Conservation (phyloP, 2,797 vertebrate species). For the Nyctibius grandis region DNA sequence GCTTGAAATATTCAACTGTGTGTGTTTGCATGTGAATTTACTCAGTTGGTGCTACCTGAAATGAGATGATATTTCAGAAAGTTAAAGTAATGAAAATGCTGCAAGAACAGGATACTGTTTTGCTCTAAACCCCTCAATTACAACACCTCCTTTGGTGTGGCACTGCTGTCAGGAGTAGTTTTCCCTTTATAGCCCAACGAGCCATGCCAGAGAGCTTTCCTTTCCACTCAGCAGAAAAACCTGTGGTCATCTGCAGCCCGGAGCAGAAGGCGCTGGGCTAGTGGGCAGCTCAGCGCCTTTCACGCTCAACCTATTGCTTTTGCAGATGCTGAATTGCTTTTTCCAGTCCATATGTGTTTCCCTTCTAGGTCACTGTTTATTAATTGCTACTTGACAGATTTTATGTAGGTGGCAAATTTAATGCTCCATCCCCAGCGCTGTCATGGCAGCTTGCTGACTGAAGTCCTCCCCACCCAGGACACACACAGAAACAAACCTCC, state of each 20-base stretch:
- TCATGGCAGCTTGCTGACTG: accelerated
- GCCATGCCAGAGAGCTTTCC: neutral
- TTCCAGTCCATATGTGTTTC: neutral
- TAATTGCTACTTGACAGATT: neutral
- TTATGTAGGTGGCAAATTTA: neutral
- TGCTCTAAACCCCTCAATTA: neutral
- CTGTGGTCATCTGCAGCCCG: neutral
- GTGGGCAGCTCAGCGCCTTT: neutral
- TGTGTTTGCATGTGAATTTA: neutral
- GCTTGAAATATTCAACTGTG: neutral
- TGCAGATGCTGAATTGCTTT: neutral
- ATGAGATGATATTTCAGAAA: neutral
- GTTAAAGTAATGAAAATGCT: neutral
- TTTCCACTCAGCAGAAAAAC: neutral
- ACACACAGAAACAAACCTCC: neutral
- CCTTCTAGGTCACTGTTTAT: neutral
- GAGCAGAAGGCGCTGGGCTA: neutral
- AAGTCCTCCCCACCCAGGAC: neutral
- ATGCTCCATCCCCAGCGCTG: accelerated
- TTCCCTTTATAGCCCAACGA: neutral
- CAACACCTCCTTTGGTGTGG: neutral
- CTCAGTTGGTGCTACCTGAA: neutral
- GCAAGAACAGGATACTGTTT: neutral
- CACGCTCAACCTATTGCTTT: neutral
- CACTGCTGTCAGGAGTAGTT: neutral